Evolutionary conservation across 2,888 invertebrate genomes (phyloP), one percentile per base, ranked within the genome.

Genomic region (Cordilura impudica): DNA sequence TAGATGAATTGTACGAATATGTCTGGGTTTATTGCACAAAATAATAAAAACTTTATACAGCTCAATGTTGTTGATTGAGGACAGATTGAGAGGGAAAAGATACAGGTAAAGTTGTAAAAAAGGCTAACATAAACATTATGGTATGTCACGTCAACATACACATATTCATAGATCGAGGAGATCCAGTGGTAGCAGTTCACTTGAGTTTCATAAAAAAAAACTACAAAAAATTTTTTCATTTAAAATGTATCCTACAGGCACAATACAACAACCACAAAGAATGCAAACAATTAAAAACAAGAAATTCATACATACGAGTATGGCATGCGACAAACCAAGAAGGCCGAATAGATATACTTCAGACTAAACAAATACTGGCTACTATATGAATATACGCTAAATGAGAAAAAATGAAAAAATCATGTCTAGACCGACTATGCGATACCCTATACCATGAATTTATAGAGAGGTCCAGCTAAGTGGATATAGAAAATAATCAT

Each of bases 271-370:
- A 14, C n/a, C 0, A 49, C 14, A 26, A 66, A 53, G 49, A 45
- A 47, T 19, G 18, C 8, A 60, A 23, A 63, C 35, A 70, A 35
- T 54, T 39, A 51, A 35, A 54, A 35, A 66, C 18, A 56, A 66
- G 19, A 66, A 51, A 75, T 79, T 67, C 61, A 67, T 71, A n/a
- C n/a, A n/a, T n/a, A n/a, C n/a, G n/a, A n/a, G n/a, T n/a, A 67
- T 79, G 79, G 75, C 79, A 79, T 79, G 79, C 75, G 79, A 79
- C 79, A 75, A 71, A 75, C 61, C 71, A 72, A 67, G 56, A 79
- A 79, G 56, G 31, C 70, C 66, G 78, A 54, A 74, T 70, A 51
- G 49, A 63, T 58, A 26, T 35, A 63, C 56, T 18, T 43, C 23
- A 10, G 18, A 47, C 14, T 2, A 21, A 47, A 56, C 60, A 66